Conservation (phyloP, 2,797 vertebrate species). For the Oryzias dopingdopingensis region DNA sequence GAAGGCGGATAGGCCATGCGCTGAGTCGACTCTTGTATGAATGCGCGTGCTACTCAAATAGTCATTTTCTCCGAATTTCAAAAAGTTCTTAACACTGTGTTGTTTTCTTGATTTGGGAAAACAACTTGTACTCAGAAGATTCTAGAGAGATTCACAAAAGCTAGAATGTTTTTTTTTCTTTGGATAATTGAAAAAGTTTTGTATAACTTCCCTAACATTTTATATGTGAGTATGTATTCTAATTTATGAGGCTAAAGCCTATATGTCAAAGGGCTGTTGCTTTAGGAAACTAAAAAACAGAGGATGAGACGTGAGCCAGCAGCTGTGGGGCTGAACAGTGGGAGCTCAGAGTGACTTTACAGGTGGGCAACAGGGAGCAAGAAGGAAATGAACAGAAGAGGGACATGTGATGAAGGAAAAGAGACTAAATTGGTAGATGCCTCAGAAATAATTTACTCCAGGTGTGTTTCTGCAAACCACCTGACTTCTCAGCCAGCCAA, state of each 20-base stretch:
- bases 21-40: slow-evolving; percentile 48
- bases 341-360: slow-evolving; percentile 31
- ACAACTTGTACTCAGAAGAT: neutral
- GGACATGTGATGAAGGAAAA: slow-evolving; percentile 38
- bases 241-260: slow-evolving; percentile 12
- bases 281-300: slow-evolving; percentile 21
- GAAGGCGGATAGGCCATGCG: slow-evolving; percentile 58
- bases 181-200: no score
- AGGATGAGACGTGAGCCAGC: slow-evolving; percentile 50
- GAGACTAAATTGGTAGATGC: slow-evolving; percentile 16
- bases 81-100: slow-evolving; percentile 14
- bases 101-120: slow-evolving; percentile 8
- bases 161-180: no score
- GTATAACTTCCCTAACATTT: no score
- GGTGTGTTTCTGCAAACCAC: slow-evolving; percentile 27
- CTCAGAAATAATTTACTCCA: slow-evolving; percentile 22
- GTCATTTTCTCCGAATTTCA: slow-evolving; percentile 28
- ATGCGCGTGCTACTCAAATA: slow-evolving; percentile 28
- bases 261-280: slow-evolving; percentile 47
- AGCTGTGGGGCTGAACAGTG: slow-evolving; percentile 36
- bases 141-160: no score
- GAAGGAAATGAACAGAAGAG: slow-evolving; percentile 39
- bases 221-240: neutral
- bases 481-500: slow-evolving; percentile 7
- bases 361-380: slow-evolving; percentile 33